Percentiles rank a stretch among this genome's conserved stretches.
Conservation (phyloP, 2,797 vertebrate genomes). For the Cichlasoma orientale region DNA sequence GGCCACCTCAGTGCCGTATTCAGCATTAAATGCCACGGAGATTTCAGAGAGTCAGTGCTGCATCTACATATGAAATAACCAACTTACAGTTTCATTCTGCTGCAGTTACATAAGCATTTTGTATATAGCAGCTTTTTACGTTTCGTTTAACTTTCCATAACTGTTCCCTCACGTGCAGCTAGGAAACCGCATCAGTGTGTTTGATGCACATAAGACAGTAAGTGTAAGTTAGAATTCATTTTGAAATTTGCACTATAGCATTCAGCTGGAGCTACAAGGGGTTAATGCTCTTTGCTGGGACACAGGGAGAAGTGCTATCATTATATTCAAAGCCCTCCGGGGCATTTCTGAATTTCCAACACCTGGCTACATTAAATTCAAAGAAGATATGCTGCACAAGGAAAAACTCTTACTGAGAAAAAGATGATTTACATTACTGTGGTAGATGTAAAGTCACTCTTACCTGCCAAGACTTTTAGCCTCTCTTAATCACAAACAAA, state of each 20-base stretch:
- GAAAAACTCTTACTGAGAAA: constrained; percentile 2
- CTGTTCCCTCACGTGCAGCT: neutral
- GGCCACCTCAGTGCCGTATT: neutral
- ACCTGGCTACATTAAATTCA: constrained; percentile 45
- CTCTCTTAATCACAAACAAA: neutral
- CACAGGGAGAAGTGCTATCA: constrained; percentile 35
- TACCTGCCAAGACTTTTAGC: neutral
- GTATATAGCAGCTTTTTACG: neutral
- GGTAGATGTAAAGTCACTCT: neutral
- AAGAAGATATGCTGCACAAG: constrained; percentile 21
- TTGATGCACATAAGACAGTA: neutral
- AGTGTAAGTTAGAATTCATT: neutral
- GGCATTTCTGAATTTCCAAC: constrained; percentile 35
- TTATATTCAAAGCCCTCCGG: constrained; percentile 36
- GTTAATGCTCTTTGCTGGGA: constrained; percentile 38
- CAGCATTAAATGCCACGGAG: neutral
- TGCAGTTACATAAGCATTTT: neutral
- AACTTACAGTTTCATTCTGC: neutral
- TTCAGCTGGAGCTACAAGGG: constrained; percentile 12
- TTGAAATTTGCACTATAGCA: neutral
- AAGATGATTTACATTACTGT: constrained; percentile 27
- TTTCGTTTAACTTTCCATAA: neutral
- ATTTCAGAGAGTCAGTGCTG: neutral
- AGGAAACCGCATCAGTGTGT: constrained; percentile 12
- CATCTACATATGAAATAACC: constrained; percentile 1